Evolutionary conservation across 92 coral and sea anemone species (phyloP), one percentile per base, ranked within the genome.

Genomic region (Nematostella vectensis): DNA sequence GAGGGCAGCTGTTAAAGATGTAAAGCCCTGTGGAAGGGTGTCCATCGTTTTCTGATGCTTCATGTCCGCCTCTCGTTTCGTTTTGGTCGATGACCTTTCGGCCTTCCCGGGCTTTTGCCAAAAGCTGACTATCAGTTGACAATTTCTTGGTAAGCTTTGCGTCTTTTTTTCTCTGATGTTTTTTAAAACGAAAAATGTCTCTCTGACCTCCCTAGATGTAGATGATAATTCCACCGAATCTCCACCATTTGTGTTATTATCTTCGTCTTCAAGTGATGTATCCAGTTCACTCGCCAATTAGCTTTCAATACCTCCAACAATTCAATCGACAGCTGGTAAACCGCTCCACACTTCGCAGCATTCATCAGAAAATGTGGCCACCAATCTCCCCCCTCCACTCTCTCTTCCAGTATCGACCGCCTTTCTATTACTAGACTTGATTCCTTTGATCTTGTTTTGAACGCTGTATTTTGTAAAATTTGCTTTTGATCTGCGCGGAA

Each of bases 41-140:
- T 26, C 61, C 61, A 55, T 55, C 11, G 61, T 55, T 55, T 55
- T 55, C 9, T 55, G 44, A 55, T 55, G 22, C 21, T 55, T 55
- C 21, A 25, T 55, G 29, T 24, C 48, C 10, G 61, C 25, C 36
- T 55, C 61, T 29, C n/a, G n/a, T n/a, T n/a, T 29, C 61, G 18
- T 22, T 37, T 33, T 33, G 40, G 6, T 33, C 8, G 8, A 33
- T 6, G 3, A 54, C 60, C 29, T 55, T 55, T 16, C 61, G 29
- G 19, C 29, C 61, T 25, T 55, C 61, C 12, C 29, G 25, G 25
- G 61, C 61, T 15, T 25, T 29, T 9, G 61, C 61, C 22, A 55
- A 26, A 9, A 24, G 61, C 44, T 55, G 61, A 18, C 2, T 23
- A 13, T 55, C 61, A 11, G 4, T 55, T 25, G 38, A 25, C 8